Evolutionary conservation across 2,797 vertebrate species (phyloP).

Genomic region (Ibycter americanus): DNA sequence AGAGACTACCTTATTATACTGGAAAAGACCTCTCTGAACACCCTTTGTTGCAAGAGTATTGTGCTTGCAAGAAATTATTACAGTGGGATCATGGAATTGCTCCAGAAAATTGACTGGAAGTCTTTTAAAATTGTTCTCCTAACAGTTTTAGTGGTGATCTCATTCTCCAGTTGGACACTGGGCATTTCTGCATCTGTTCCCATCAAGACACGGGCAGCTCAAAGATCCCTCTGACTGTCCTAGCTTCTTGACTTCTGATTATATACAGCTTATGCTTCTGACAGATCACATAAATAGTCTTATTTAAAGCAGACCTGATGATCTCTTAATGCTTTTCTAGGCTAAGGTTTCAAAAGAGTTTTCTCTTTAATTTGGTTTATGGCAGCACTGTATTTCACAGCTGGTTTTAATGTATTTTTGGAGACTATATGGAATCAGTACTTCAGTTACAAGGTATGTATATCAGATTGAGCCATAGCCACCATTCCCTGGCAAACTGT

Average conservation of each 20-base stretch:
- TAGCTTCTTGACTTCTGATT: constrained; percentile 43
- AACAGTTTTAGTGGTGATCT: constrained; percentile 38
- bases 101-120: neutral
- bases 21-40: neutral
- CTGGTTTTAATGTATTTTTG: constrained; percentile 66
- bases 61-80: neutral
- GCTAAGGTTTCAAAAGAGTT: constrained; percentile 72
- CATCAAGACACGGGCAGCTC: constrained; percentile 24
- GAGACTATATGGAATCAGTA: constrained; percentile 30
- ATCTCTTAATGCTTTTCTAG: constrained; percentile 72
- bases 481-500: constrained; percentile 52
- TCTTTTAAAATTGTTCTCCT: constrained; percentile 20
- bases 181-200: constrained; percentile 14
- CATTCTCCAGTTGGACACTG: neutral
- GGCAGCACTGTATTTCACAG: constrained; percentile 64
- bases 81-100: neutral
- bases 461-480: constrained; percentile 52
- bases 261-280: constrained; percentile 53
- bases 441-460: constrained; percentile 55
- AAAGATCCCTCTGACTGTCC: constrained; percentile 36
- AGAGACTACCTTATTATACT: neutral
- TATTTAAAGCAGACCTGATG: constrained; percentile 60
- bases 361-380: constrained; percentile 73
- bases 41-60: neutral
- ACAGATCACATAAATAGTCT: constrained; percentile 66